Base-by-base conservation (phyloP, 2,888 invertebrate species). In the Andrena hattorfiana region DNA sequence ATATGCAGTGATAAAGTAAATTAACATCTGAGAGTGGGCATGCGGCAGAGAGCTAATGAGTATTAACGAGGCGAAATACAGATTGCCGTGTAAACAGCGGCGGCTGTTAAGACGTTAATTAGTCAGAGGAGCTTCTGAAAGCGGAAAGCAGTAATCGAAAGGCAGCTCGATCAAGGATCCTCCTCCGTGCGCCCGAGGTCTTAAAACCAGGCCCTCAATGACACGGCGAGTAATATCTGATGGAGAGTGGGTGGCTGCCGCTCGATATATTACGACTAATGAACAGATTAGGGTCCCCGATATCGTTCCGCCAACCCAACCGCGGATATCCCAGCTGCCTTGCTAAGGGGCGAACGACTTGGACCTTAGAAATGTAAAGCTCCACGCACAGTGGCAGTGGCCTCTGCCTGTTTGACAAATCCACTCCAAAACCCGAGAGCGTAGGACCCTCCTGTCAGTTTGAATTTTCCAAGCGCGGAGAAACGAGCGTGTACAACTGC, bases 221-320 rank as follows among this genome's bases (percentile, higher is more conserved):
- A 85, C 85, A 74, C 62, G 60, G 89, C 86, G 64, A 54, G 72
- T 77, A 80, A 85, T 83, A 85, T 85, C 77, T 85, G 85, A 85
- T 91, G 87, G 88, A 87, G 91, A 81, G 88, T 88, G 91, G 90
- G 89, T 91, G 90, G 90, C 85, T 89, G 88, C 81, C 32, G 23
- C n/a, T 87, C 87, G 87, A 89, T 90, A 90, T 92, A 92, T 92
- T 92, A 92, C 89, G 90, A 91, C 91, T 92, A 92, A 92, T 92
- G 91, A 92, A 92, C 89, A 90, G 92, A 92, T 92, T 86, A 89
- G 86, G 87, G 87, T 79, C 81, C 59, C 89, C 69, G 92, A 91
- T 91, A 92, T 83, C 76, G 76, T 51, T 69, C 56, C 77, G 54
- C 30, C 62, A 60, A 13, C 51, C 63, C 51, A 35, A 23, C 59